These are phyloP conservation scores for Drosophila varians DNA, from an alignment of 1,140 invertebrate genomes.

Conservation along the genomic window DNA sequence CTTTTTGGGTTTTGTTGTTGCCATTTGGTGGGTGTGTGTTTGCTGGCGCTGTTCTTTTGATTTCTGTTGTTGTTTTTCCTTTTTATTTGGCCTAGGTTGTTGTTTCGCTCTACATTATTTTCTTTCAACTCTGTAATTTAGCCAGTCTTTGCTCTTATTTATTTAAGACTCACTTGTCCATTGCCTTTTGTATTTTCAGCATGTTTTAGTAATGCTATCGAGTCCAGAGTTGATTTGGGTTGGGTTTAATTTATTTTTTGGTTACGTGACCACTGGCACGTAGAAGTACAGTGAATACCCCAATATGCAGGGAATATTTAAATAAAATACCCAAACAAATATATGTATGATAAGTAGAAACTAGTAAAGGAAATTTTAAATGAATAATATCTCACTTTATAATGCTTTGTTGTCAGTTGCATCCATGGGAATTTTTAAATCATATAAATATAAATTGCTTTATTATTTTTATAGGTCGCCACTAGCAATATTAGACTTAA, in stretches of 20 bases:
- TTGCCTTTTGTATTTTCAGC: slow-evolving; percentile 40
- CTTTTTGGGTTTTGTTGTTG: slow-evolving; percentile 43
- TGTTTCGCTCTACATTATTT: slow-evolving; percentile 42
- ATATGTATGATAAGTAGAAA: too few species aligned
- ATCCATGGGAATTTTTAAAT: too few species aligned
- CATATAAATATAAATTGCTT: too few species aligned
- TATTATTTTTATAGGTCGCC: too few species aligned
- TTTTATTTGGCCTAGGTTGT: slow-evolving; percentile 30
- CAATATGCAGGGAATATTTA: too few species aligned
- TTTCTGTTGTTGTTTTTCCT: slow-evolving; percentile 32
- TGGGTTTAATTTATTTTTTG: slow-evolving; percentile 19
- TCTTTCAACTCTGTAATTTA: slow-evolving; percentile 55
- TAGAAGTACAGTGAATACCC: slow-evolving; percentile 15
- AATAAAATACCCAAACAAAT: too few species aligned
- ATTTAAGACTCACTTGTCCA: slow-evolving; percentile 52
- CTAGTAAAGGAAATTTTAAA: too few species aligned
- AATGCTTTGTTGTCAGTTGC: too few species aligned
- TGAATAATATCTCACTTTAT: too few species aligned
- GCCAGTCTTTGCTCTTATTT: slow-evolving; percentile 60
- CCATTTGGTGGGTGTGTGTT: slow-evolving; percentile 16
- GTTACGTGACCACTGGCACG: slow-evolving; percentile 44
- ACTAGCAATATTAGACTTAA: too few species aligned
- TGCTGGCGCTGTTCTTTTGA: slow-evolving; percentile 27
- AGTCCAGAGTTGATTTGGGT: slow-evolving; percentile 6
- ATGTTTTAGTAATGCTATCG: slow-evolving; percentile 46